These are phyloP conservation scores for Mixornis gularis DNA, from an alignment of 2,113 vertebrate genomes.

Conservation along the genomic window DNA sequence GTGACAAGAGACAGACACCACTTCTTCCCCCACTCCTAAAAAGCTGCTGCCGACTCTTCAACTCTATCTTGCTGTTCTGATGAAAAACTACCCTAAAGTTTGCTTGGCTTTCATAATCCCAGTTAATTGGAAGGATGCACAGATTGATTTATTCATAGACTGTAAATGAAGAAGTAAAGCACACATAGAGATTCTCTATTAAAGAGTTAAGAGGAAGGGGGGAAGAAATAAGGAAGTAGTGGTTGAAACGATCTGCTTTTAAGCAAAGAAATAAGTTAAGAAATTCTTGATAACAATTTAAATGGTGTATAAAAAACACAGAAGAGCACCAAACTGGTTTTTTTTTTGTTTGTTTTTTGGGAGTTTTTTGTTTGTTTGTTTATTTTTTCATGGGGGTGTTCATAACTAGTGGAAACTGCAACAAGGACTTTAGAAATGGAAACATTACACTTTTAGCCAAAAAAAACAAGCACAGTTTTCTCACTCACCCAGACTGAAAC, in stretches of 20 bases:
- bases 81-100: not conserved
- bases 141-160: not conserved
- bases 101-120: not conserved
- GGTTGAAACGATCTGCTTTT: constrained; percentile 28
- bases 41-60: not conserved
- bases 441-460: not conserved
- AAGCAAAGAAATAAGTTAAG: not conserved
- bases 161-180: not conserved
- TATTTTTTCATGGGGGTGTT: rapidly evolving
- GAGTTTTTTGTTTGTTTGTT: no score
- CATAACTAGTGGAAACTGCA: not conserved
- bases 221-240: constrained; percentile 50
- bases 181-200: not conserved
- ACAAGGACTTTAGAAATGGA: not conserved
- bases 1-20: not conserved
- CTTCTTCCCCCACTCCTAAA: not conserved
- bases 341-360: no score
- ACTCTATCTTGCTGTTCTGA: not conserved
- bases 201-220: constrained; percentile 55
- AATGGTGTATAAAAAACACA: not conserved
- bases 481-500: not conserved
- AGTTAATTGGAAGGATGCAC: not conserved
- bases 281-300: not conserved
- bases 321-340: not conserved
- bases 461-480: not conserved